Evolutionary conservation across 2,113 vertebrate species (phyloP).

Genomic region (Seriola aureovittata): DNA sequence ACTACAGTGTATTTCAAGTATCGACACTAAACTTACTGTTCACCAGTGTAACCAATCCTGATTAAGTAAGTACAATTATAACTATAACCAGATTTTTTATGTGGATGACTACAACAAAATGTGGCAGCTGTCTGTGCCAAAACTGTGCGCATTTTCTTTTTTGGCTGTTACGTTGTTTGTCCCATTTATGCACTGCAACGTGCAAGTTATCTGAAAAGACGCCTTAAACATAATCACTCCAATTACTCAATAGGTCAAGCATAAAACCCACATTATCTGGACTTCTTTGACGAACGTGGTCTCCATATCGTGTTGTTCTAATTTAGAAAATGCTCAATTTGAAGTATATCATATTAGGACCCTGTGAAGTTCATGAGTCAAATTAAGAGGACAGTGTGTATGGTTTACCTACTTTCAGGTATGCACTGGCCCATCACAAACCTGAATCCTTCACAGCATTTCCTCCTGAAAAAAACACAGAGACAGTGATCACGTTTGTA

Average conservation of each 20-base stretch:
- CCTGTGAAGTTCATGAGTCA: background rate
- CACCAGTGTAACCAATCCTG: background rate
- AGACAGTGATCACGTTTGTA: background rate
- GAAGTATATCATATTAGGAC: background rate
- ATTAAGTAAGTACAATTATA: background rate
- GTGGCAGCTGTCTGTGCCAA: background rate
- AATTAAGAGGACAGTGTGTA: constrained; percentile 14
- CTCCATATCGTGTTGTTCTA: background rate
- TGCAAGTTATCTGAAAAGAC: background rate
- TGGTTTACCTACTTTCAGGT: constrained; percentile 86
- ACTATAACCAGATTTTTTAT: background rate
- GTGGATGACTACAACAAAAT: background rate
- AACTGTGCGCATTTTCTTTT: background rate
- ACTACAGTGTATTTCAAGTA: background rate
- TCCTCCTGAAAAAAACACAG: constrained; percentile 79
- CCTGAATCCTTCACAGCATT: constrained; percentile 87
- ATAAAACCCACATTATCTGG: background rate
- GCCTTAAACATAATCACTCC: background rate
- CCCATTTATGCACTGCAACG: background rate
- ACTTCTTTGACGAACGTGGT: constrained; percentile 20
- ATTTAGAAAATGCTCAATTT: background rate
- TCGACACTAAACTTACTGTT: background rate
- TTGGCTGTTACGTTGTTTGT: background rate
- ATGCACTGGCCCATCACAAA: constrained; percentile 88
- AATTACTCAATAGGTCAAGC: background rate